A percentile compares a stretch with the other conserved stretches of the same genome.
These are phyloP conservation scores for Salvelinus namaycush DNA, from an alignment of 2,113 vertebrate genomes.

Conservation along the genomic window DNA sequence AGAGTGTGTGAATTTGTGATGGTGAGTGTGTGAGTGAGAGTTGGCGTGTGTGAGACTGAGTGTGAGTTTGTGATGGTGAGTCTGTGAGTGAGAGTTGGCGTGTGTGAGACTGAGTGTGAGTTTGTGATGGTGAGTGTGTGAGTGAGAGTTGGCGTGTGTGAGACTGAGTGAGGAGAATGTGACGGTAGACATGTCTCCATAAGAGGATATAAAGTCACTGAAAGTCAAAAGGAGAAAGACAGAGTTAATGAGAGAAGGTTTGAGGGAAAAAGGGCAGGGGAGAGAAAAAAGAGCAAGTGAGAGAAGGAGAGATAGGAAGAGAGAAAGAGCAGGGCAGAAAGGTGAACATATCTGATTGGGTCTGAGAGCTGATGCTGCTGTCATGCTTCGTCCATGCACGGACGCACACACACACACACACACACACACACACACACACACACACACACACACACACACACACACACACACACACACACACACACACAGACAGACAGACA, in stretches of 20 bases:
- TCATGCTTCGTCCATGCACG: too few relatives aligned
- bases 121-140: too few relatives aligned
- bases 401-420: too few relatives aligned
- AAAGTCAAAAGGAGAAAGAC: background rate
- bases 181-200: background rate
- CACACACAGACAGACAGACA: too few relatives aligned
- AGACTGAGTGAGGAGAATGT: background rate
- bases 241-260: background rate
- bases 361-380: background rate
- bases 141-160: constrained; percentile 9
- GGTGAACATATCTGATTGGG: background rate
- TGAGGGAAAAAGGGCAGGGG: background rate
- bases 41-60: background rate
- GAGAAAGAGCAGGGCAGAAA: background rate
- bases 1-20: too few relatives aligned
- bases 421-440: too few relatives aligned
- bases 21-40: background rate
- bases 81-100: too few relatives aligned
- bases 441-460: too few relatives aligned
- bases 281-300: background rate
- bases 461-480: too few relatives aligned
- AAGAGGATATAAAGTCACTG: too few relatives aligned
- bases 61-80: too few relatives aligned
- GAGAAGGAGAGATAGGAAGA: background rate
- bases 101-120: background rate